Base-by-base conservation (phyloP, 2,797 vertebrate genomes). In the Harpagifer antarcticus region DNA sequence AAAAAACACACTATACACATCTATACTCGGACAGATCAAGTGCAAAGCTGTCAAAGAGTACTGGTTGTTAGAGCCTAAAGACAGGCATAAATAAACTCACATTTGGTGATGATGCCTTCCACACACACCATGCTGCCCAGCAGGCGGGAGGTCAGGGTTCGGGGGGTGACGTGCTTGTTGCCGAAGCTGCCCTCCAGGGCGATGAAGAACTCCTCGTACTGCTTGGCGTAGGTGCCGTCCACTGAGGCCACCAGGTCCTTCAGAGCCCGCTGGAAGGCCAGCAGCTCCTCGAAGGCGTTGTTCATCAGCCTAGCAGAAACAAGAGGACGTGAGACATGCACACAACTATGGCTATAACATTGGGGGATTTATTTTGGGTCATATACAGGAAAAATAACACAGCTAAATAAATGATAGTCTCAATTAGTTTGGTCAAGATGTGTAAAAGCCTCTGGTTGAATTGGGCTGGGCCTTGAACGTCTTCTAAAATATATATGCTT, bases 51-150 rank as follows among this genome's bases (percentile, higher is more conserved):
- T 5, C 5, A 20, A 47, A 17, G 20, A 33, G 33, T 37, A 37
- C 6, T 9, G 33, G 6, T 37, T 17, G 9, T 37, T 0, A 23
- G 40, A 14, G 19, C 7, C 16, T 4, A 31, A 2, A 10, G 45
- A 20, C 27, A 4, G 13, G 1, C 13, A 3, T 3, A 11, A 6
- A 12, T 37, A 3, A 16, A 82, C 97, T 95, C 89, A 99, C 98
- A 99, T 80, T 99, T 99, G 0, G 97, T 99, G 80, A 99, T 95
- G 54, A 99, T 99, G 86, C 98, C 98, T 90, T 99, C 98, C 86
- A 99, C 96, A 0, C 98, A 99, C 87, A 99, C 96, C 27, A 98
- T 92, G 90, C 95, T 97, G 85, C 98, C 95, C 88, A 99, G 95
- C 85, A 97, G 96, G 2, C 96, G 95, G 11, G 98, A 96, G 0